Base-by-base conservation (phyloP, 2,888 invertebrate species). In the Odontocerum albicorne region DNA sequence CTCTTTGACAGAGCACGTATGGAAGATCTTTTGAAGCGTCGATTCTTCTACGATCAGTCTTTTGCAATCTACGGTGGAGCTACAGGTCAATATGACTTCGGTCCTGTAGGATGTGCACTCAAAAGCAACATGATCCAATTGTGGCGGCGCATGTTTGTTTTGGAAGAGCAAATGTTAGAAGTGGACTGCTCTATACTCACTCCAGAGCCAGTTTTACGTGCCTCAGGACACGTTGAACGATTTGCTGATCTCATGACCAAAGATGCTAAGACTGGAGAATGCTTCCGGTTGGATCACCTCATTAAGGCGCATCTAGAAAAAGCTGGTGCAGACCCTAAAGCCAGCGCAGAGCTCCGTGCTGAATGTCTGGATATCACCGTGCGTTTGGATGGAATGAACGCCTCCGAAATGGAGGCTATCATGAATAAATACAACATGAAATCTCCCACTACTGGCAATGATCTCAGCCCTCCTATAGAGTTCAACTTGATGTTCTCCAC, bases 241-340 rank as follows among this genome's bases (percentile, higher is more conserved):
- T 99, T 99, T 80, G 96, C 98, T 42, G 99, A 99, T 77, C 84
- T 95, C 55, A 99, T 99, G 99, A 97, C 98, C 1, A 99, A 99
- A 72, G 99, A 99, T 77, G 67, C 87, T 0, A 91, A 92, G 70
- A 93, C 86, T 62, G 99, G 99, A 4, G 99, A 99, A 70, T 99
- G 99, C 68, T 99, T 97, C 71, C 82, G 99, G 32, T 79, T 98
- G 49, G 99, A 99, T 71, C 99, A 99, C 77, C 80, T 99, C 49
- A 98, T 99, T 62, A 98, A 99, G 77, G 91, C 90, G 45, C 90
- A 92, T 64, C 74, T 96, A 57, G 95, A 97, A 68, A 96, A 96
- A 71, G 73, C 92, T 31, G 79, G 83, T 40, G 79, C 84, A 42
- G 95, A 96, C 65, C 96, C 97, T 69, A 93, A 90, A 65, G 87